Conservation (phyloP, 2,888 invertebrate species). For the Drosophila fungiperda region DNA sequence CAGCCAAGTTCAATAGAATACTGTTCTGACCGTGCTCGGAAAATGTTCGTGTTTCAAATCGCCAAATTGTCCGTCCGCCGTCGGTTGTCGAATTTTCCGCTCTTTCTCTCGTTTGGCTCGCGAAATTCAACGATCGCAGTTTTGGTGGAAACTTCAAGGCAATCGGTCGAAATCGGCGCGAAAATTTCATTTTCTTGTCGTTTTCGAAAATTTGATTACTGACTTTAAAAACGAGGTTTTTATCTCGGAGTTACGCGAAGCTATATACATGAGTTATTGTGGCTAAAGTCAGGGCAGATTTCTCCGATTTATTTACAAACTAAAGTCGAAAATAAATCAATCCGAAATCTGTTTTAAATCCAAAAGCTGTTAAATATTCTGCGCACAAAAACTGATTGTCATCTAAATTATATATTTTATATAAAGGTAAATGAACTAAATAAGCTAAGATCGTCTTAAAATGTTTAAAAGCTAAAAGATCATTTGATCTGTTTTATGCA, state of each 20-base stretch:
- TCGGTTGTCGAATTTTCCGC: constrained; percentile 50
- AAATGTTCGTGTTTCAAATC: constrained; percentile 34
- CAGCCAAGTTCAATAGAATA: constrained; percentile 71
- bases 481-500: constrained; percentile 4
- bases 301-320: constrained; percentile 46
- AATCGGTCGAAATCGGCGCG: constrained; percentile 55
- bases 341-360: constrained; percentile 5
- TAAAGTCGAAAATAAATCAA: not conserved
- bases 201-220: constrained; percentile 18
- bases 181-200: constrained; percentile 12
- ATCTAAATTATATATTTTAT: not conserved
- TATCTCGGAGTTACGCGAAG: constrained; percentile 51
- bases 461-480: not conserved
- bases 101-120: constrained; percentile 19
- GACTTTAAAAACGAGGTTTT: constrained; percentile 50
- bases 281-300: constrained; percentile 39
- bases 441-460: not conserved
- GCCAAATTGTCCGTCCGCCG: not conserved
- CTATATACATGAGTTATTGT: not conserved
- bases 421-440: constrained; percentile 62
- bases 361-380: constrained; percentile 10
- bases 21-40: constrained; percentile 11
- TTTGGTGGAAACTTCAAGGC: constrained; percentile 75
- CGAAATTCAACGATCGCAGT: constrained; percentile 58
- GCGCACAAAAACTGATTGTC: constrained; percentile 21